Evolutionary conservation across 2,113 vertebrate genomes (phyloP).

Genomic region (Ardeotis arabs): DNA sequence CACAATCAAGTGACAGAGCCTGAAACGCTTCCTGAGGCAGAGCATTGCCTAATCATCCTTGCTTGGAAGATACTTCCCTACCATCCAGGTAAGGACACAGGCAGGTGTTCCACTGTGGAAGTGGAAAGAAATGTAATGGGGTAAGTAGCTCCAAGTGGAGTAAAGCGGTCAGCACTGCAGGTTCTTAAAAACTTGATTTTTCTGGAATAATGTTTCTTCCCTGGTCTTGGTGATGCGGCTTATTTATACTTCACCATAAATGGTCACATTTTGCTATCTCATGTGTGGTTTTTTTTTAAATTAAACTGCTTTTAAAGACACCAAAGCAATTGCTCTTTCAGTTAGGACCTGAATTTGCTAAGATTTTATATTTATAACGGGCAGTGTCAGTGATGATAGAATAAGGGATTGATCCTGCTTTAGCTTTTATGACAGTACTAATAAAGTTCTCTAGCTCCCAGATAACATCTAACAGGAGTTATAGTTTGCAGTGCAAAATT

Average conservation of each 20-base stretch:
- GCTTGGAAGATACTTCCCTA: background rate
- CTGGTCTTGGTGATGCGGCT: background rate
- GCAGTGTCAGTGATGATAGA: constrained; percentile 35
- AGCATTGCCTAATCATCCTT: background rate
- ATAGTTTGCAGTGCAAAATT: constrained; percentile 5
- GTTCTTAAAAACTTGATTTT: background rate
- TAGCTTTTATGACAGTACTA: constrained; percentile 55
- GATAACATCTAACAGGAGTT: background rate
- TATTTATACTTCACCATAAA: constrained; percentile 12
- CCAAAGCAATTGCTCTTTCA: background rate
- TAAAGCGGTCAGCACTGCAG: background rate
- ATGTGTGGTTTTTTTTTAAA: background rate
- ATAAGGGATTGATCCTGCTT: constrained; percentile 56
- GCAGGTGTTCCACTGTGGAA: background rate
- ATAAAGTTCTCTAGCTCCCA: constrained; percentile 55
- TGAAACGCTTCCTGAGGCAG: background rate
- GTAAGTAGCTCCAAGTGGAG: background rate
- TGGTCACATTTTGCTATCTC: background rate
- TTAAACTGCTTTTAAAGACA: background rate
- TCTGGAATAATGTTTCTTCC: background rate
- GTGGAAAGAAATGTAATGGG: background rate
- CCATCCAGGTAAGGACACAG: background rate
- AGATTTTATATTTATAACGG: constrained; percentile 44
- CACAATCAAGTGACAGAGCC: background rate
- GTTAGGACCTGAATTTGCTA: constrained; percentile 11